Evolutionary conservation across 1,140 invertebrate genomes (phyloP), one percentile per base, ranked within the genome.

Genomic region (Melipona quadrifasciata): DNA sequence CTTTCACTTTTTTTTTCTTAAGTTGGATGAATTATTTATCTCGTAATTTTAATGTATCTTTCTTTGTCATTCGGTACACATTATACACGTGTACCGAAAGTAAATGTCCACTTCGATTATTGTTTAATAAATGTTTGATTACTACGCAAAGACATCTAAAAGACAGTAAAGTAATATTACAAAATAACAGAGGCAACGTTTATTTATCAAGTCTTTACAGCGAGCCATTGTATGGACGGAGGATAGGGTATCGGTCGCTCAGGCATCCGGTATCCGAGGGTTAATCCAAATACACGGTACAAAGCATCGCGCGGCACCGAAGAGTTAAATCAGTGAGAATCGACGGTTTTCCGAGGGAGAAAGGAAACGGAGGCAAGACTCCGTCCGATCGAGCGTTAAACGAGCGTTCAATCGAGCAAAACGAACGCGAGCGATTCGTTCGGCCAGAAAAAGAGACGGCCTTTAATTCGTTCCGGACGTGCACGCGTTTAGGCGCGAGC

Each of bases 331-430:
- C 57, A 31, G 24, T 19, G 31, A n/a, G 24, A 39, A 34, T 61
- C 57, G 55, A 47, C n/a, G 0, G 70, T n/a, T 76, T 76, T 76
- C 27, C 24, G 11, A 58, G 57, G n/a, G 16, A 11, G 34, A 47
- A 57, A 61, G 31, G 10, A 21, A 57, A 61, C 55, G 10, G 31
- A 61, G 57, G 39, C 58, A 64, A 77, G 57, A 27, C 31, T 47
- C 39, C 16, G 55, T 64, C n/a, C 58, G 74, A 77, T 77, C 34
- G 74, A 77, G 74, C 74, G 74, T 77, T 61, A 77, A 77, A 77
- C 74, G 74, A 77, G 74, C 74, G 74, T 64, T 64, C 57, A 77
- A 77, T 77, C 57, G 74, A 65, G 74, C 74, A 77, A 77, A 77
- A 58, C 31, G 74, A 64, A 55, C 34, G 31, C 73, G 21, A 34